These are phyloP conservation scores for Lithophane ornitopus DNA, from an alignment of 2,888 invertebrate genomes.

Conservation along the genomic window DNA sequence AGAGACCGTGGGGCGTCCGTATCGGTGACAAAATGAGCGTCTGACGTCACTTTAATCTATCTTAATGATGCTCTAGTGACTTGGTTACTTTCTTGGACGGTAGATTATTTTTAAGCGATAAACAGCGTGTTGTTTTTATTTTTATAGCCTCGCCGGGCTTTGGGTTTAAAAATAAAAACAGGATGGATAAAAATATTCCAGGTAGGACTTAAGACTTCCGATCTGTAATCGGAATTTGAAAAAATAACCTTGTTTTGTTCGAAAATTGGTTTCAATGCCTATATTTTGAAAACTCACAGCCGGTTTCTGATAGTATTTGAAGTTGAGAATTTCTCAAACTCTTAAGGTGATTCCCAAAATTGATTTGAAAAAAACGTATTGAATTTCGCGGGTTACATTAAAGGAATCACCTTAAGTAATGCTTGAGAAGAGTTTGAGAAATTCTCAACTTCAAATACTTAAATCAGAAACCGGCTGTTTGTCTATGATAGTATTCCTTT, in stretches of 20 bases:
- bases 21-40: conserved; percentile 22
- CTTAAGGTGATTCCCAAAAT: no score
- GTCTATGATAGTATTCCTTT: background rate
- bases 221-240: background rate
- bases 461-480: no score
- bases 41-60: conserved; percentile 39
- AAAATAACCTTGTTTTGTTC: background rate
- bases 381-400: no score
- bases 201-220: background rate
- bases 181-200: background rate
- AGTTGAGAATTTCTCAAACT: no score
- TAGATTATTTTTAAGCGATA: conserved; percentile 20
- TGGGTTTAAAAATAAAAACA: background rate
- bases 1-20: conserved; percentile 16
- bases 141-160: background rate
- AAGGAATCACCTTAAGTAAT: no score
- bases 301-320: no score
- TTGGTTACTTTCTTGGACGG: conserved; percentile 3
- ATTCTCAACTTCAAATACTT: no score
- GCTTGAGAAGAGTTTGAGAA: no score
- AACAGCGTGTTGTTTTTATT: background rate
- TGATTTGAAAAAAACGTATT: no score
- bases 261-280: background rate
- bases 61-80: conserved; percentile 29
- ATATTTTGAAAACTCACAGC: background rate